Conservation (phyloP, 2,113 vertebrate genomes). For the Rhadina sibilatrix region DNA sequence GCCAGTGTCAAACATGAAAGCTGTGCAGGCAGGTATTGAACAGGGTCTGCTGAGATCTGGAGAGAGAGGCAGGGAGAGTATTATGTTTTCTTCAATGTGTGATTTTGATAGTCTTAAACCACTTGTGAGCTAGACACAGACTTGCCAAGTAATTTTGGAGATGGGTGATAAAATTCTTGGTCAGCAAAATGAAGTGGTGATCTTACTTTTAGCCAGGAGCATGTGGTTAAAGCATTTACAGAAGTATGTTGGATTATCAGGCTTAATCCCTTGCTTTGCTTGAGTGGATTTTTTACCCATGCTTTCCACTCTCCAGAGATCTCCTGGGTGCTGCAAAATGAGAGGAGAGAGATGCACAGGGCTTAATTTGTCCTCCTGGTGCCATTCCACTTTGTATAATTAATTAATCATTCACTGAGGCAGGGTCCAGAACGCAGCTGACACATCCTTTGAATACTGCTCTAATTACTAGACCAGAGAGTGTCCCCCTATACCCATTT, state of each 20-base stretch:
- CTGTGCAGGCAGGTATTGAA: background rate
- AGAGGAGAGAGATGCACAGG: background rate
- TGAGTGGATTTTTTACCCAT: conserved; percentile 3
- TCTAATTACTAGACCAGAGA: background rate
- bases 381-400: background rate
- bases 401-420: background rate
- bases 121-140: background rate
- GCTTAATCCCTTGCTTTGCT: conserved; percentile 15
- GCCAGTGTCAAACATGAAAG: background rate
- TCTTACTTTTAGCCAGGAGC: background rate
- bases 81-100: background rate
- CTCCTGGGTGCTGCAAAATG: background rate
- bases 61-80: background rate
- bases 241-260: background rate
- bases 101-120: background rate
- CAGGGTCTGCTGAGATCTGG: background rate
- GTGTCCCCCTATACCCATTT: background rate
- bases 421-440: background rate
- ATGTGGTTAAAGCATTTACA: background rate
- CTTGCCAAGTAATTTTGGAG: background rate
- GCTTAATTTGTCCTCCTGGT: conserved; percentile 10
- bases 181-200: background rate
- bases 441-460: background rate
- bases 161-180: background rate
- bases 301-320: conserved; percentile 2